Base-by-base conservation (phyloP, 1,140 invertebrate species). In the Ectropis grisescens region DNA sequence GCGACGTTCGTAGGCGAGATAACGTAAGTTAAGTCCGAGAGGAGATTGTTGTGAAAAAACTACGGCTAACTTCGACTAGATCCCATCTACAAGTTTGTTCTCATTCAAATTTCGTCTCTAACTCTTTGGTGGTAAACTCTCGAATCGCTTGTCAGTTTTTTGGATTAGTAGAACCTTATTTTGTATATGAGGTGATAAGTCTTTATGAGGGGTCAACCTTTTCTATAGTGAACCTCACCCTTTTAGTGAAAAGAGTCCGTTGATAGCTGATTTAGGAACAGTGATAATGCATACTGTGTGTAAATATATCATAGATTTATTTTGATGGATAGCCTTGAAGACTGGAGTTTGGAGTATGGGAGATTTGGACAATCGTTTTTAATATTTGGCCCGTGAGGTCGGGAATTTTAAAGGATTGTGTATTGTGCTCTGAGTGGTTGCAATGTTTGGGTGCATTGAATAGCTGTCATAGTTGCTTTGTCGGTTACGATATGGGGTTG, bases 161-260 rank as follows among this genome's bases (percentile, higher is more conserved):
- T 11, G 67, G 71, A 81, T 81, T 78, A 78, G 67, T 71, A 69
- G 37, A 67, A 69, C 74, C 68, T 81, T 81, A 76, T 78, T 81
- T 76, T 81, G 76, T 80, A 74, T 79, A 79, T 72, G 71, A 76
- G 70, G 74, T 79, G 71, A 81, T 81, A 81, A 79, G 76, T 81
- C 76, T 81, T 81, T 81, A 81, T 81, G 76, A 81, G 70, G 76
- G 76, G 76, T 81, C 76, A 81, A 79, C 76, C 76, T 72, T 81
- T 81, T 81, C 74, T 79, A 78, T 79, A 70, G 70, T 69, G 59
- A 51, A 58, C 56, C 56, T 75, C 65, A 81, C 76, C 76, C 76
- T 81, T 81, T 81, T 79, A 81, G 76, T 81, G 76, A 81, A 81
- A 81, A 79, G 76, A 79, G 76, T 79, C 57, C 64, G 74, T 79